Evolutionary conservation across 2,888 invertebrate genomes (phyloP), one percentile per base, ranked within the genome.

Genomic region (Cheiracanthium punctorium): DNA sequence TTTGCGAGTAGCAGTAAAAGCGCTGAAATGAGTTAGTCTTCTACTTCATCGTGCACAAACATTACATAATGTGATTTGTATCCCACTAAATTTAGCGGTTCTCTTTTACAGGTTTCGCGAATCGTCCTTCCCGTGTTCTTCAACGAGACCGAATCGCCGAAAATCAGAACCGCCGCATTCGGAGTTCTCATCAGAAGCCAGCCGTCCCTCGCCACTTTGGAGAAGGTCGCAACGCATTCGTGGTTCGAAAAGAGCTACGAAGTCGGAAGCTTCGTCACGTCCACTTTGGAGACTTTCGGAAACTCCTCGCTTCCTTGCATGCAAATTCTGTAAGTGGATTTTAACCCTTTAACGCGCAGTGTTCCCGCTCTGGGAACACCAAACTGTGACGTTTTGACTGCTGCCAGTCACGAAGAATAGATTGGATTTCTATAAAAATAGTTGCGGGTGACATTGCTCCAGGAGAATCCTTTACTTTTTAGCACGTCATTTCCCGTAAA

Each of bases 121-220:
- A 73, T 91, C 20, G 82, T 90, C 37, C 77, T 91, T 74, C 91
- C 91, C 28, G 85, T 91, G 37, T 91, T 88, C 88, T 89, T 91
- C 82, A 91, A 92, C 90, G 86, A 81, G 8, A 88, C 89, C 17
- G 91, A 91, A 58, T 75, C 88, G 5, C 89, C 90, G 24, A 89
- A 90, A 24, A 69, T 92, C 32, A 90, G 92, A 29, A 90, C 91
- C 74, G 90, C 91, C 20, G 91, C 92, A 20, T 90, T 91, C 82
- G 88, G 90, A 33, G 89, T 90, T 79, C 82, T 91, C 12, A 69
- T 91, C 67, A 81, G 88, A 71, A 82, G 90, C 29, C 86, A 89
- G 17, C 91, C 92, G 7, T 88, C 90, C 28, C 82, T 90, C 8
- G 89, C 90, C 24, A 86, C 91, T n/a, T 89, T 92, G 82, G 90